Evolutionary conservation across 2,113 vertebrate species (phyloP).

Genomic region (Cryptoleucopteryx plumbea): DNA sequence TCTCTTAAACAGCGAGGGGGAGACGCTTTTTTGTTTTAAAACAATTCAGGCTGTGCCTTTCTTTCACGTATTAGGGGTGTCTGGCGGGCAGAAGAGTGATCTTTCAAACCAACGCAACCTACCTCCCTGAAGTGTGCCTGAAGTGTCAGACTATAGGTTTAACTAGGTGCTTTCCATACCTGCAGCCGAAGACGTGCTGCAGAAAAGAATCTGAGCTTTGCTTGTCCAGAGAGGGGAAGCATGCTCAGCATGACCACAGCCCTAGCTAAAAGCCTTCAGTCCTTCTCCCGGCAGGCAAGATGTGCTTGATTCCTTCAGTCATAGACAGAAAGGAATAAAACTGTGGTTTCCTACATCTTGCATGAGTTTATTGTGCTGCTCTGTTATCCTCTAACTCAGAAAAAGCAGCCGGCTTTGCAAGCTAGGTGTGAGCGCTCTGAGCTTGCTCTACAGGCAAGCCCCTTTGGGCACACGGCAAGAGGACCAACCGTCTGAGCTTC

Average conservation of each 20-base stretch:
- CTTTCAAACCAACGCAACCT: background rate
- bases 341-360: background rate
- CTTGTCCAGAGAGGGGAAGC: background rate
- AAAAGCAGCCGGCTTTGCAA: background rate
- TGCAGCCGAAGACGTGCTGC: background rate
- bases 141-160: background rate
- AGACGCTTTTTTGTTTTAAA: background rate
- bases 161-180: background rate
- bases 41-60: background rate
- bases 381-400: background rate
- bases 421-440: background rate
- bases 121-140: background rate
- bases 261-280: background rate
- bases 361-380: background rate
- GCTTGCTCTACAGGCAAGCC: background rate
- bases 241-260: background rate
- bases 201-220: background rate
- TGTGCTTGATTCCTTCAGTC: background rate
- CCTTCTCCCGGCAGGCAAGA: background rate
- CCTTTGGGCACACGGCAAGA: background rate
- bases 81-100: background rate
- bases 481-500: background rate
- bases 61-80: background rate
- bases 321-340: background rate
- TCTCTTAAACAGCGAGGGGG: accelerated